Conservation (phyloP, 2,797 vertebrate species). For the Sandelia bainsii region DNA sequence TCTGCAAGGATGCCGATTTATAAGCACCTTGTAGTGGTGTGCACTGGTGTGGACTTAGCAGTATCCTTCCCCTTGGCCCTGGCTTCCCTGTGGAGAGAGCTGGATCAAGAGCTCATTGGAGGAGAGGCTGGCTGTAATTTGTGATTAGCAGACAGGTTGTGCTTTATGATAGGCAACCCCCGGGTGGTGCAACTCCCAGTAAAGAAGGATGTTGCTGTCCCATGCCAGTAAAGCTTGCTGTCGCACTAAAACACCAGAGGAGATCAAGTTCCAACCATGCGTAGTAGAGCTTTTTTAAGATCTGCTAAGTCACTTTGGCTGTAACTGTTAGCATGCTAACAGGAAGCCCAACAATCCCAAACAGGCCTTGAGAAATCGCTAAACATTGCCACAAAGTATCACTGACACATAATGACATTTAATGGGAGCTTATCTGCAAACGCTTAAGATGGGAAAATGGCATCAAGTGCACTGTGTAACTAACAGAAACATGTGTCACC, state of each 20-base stretch:
- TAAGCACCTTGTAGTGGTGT: constrained; percentile 80
- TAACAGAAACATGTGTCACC: constrained; percentile 65
- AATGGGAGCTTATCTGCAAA: constrained; percentile 49
- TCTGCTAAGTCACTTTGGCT: constrained; percentile 34
- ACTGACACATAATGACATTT: constrained; percentile 42
- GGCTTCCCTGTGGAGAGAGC: constrained; percentile 59
- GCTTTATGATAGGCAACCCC: constrained; percentile 71
- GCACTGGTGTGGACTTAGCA: constrained; percentile 75
- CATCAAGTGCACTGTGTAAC: constrained; percentile 33
- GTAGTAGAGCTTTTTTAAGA: constrained; percentile 18
- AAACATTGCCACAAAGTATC: constrained; percentile 25
- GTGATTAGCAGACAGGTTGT: constrained; percentile 81
- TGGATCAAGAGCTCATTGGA: constrained; percentile 56
- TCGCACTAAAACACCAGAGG: constrained; percentile 33
- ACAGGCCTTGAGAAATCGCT: constrained; percentile 30
- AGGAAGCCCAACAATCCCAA: constrained; percentile 15
- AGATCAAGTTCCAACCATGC: constrained; percentile 28
- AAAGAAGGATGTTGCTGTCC: constrained; percentile 59
- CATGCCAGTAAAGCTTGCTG: constrained; percentile 30
- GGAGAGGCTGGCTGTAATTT: constrained; percentile 78
- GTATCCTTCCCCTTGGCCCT: constrained; percentile 70
- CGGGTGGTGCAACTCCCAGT: constrained; percentile 55
- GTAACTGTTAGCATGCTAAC: constrained; percentile 23
- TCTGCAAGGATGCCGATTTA: constrained; percentile 83
- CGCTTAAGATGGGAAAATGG: constrained; percentile 35